Evolutionary conservation across 2,797 vertebrate species (phyloP), one percentile per base, ranked within the genome.

Genomic region (Muscicapa comitata): DNA sequence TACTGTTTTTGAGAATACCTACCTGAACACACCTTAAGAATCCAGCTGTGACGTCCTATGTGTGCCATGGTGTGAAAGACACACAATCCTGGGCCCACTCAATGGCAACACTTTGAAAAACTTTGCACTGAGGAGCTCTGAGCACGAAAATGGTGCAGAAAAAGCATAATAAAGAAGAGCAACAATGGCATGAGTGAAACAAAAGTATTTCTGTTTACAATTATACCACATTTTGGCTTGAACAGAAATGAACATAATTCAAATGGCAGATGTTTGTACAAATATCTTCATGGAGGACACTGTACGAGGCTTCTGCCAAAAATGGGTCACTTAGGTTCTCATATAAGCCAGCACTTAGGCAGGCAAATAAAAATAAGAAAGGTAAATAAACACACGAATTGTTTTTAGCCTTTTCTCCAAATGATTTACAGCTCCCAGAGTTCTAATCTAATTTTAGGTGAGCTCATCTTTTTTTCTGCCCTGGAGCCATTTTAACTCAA

Each of bases 401-500:
- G 21, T 42, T 74, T 76, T 80, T 74, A 75, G 88, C 43, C 84
- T 86, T 91, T 75, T 86, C 83, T 73, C 62, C 62, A 96, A 95
- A 92, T 86, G 92, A 97, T 93, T 94, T 95, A 93, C 89, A 65
- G 58, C 77, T 95, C 81, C 51, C 84, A 95, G 83, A 95, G 38
- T n/a, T 58, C 92, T 94, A 95, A 97, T 86, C 54, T 93, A 90
- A 97, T 92, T 83, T 84, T 93, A 95, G 61, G 72, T 90, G 86
- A 83, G 65, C 90, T 94, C 86, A 90, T 86, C 90, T 54, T 58
- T 79, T 48, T 48, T 85, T 48, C 40, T 93, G 86, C 76, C 76
- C 90, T 95, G 86, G 59, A 96, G 94, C 77, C 92, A 83, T 91
- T 93, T 97, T 92, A 95, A 97, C 95, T 97, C 93, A 95, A 96